Percentiles rank a stretch among this genome's conserved stretches.
These are phyloP conservation scores for Molanna angustata DNA, from an alignment of 2,888 invertebrate genomes.

Conservation along the genomic window DNA sequence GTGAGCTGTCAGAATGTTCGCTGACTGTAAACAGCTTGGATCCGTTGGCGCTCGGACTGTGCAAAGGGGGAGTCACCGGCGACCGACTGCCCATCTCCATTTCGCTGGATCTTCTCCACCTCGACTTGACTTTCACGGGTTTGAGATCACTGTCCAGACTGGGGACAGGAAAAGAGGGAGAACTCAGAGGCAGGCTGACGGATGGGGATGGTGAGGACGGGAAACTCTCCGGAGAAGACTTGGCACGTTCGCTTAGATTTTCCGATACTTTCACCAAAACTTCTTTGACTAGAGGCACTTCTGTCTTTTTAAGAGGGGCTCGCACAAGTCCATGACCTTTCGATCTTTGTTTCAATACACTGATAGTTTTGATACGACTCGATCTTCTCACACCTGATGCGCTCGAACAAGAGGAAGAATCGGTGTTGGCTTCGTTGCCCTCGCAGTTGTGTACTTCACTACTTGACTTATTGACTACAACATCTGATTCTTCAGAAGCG, in stretches of 20 bases:
- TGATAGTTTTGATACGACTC: constrained; percentile 73
- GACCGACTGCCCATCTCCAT: constrained; percentile 61
- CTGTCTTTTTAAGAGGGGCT: constrained; percentile 50
- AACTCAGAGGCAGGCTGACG: constrained; percentile 39
- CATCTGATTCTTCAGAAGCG: constrained; percentile 40
- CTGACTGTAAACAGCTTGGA: constrained; percentile 40
- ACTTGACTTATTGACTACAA: constrained; percentile 41
- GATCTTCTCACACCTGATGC: constrained; percentile 67
- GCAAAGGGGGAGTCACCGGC: constrained; percentile 46
- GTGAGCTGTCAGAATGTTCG: constrained; percentile 37
- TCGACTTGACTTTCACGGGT: constrained; percentile 76
- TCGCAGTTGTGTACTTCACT: constrained; percentile 36
- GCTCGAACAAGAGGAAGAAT: constrained; percentile 51
- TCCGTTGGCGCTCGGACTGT: constrained; percentile 45
- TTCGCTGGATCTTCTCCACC: constrained; percentile 75
- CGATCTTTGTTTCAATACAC: constrained; percentile 63
- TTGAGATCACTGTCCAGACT: constrained; percentile 55
- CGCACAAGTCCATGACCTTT: constrained; percentile 65
- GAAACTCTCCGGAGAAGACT: constrained; percentile 34
- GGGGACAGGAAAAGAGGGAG: constrained; percentile 45
- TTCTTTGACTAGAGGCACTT: constrained; percentile 51
- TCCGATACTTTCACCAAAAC: constrained; percentile 53
- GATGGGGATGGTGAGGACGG: constrained; percentile 15
- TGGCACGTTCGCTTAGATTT: constrained; percentile 57
- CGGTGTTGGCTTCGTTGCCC: constrained; percentile 36